phyloP scores from a whole-genome alignment of 2,113 vertebrate species.

The Leptosomus discolor region DNA sequence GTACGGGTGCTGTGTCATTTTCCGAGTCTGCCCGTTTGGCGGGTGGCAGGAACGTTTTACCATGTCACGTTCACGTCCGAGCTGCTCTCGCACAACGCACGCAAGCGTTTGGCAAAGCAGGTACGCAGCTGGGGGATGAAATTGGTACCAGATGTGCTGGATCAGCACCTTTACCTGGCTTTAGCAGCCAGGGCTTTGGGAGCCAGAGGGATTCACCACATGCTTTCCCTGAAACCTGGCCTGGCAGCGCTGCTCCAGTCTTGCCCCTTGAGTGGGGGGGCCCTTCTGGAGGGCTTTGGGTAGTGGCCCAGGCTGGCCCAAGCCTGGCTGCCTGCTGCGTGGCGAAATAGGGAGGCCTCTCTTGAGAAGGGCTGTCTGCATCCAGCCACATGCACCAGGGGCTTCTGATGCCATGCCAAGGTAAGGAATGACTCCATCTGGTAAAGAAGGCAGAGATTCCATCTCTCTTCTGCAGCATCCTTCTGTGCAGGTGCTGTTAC shows the following conservation, averaged over 20 bases:
- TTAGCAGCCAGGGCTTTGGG: not conserved
- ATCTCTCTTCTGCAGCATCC: not conserved
- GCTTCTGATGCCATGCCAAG: not conserved
- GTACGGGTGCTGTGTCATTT: fast-evolving
- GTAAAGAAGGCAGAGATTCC: not conserved
- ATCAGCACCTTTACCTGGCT: not conserved
- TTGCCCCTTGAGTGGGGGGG: not conserved
- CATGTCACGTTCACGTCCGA: fast-evolving
- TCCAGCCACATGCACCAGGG: not conserved
- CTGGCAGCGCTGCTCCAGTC: not conserved
- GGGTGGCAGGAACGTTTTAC: not conserved
- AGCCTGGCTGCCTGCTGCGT: not conserved
- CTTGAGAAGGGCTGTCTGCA: not conserved
- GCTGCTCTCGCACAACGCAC: not conserved
- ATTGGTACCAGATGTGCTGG: not conserved
- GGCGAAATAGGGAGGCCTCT: not conserved
- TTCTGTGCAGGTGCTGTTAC: not conserved
- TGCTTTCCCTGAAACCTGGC: not conserved
- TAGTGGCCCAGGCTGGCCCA: not conserved
- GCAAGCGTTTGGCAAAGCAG: not conserved
- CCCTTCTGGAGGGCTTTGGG: not conserved
- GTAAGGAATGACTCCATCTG: not conserved
- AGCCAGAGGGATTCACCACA: fast-evolving
- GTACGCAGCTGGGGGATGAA: not conserved
- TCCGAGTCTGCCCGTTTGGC: fast-evolving